Conservation (phyloP, 2,113 vertebrate genomes). For the Etheostoma spectabile region DNA sequence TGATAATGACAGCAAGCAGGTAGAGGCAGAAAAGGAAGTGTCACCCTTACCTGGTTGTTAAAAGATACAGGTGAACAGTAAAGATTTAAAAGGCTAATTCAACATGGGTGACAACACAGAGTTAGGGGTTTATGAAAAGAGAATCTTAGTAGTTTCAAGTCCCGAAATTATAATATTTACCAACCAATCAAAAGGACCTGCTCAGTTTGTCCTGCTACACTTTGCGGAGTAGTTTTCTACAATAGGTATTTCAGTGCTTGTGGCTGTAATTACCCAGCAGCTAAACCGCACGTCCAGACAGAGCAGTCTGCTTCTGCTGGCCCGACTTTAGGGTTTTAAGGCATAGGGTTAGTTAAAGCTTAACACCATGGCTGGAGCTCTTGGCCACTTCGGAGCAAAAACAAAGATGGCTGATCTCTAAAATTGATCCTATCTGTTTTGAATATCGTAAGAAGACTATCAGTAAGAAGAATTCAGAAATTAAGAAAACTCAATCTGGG, state of each 20-base stretch:
- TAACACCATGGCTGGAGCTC: conserved; percentile 2
- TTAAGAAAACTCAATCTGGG: background rate
- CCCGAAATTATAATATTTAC: background rate
- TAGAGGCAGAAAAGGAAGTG: background rate
- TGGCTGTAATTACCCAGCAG: conserved; percentile 62
- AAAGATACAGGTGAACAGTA: too few species aligned
- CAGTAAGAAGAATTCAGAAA: background rate
- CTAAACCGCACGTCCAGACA: conserved; percentile 43
- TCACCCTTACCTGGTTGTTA: background rate
- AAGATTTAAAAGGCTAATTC: background rate
- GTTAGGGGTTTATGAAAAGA: background rate
- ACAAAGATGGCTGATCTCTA: conserved; percentile 14
- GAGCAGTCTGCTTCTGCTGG: conserved; percentile 4
- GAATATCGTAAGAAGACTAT: background rate
- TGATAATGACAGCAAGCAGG: background rate
- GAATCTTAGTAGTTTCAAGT: background rate
- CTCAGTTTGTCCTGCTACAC: background rate
- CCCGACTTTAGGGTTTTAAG: conserved; percentile 2
- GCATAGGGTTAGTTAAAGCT: conserved; percentile 15
- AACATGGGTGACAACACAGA: background rate
- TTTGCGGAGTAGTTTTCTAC: conserved; percentile 24
- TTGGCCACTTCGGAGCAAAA: conserved; percentile 2
- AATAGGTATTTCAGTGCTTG: conserved; percentile 52
- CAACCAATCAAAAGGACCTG: background rate
- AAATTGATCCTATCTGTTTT: background rate